Conservation (phyloP, 2,113 vertebrate genomes). For the Nematolebias whitei region DNA sequence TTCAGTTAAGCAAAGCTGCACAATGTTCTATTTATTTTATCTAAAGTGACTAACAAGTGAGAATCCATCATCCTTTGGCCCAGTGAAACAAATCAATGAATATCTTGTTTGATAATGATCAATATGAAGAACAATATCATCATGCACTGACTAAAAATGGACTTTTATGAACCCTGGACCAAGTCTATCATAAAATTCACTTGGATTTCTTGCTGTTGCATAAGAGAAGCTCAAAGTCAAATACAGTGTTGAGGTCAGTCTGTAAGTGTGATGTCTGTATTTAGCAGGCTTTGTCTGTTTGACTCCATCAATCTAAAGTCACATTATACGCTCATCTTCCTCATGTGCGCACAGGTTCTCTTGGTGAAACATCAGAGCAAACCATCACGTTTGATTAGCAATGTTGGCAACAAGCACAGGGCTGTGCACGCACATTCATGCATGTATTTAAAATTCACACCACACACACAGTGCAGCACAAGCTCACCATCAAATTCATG, state of each 20-base stretch:
- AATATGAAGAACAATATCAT: background rate
- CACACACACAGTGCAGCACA: conserved; percentile 16
- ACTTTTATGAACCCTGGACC: background rate
- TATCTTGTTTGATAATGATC: background rate
- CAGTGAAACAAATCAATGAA: too few species aligned
- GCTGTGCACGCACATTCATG: background rate
- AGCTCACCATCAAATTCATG: conserved; percentile 34
- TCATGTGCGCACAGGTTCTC: conserved; percentile 45
- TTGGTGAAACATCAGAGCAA: conserved; percentile 49
- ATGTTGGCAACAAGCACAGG: conserved; percentile 26
- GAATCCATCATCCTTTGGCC: too few species aligned
- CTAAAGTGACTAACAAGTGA: too few species aligned
- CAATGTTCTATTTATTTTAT: too few species aligned
- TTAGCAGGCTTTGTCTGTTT: conserved; percentile 21
- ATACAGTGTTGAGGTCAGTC: conserved; percentile 29
- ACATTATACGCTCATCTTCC: conserved; percentile 61
- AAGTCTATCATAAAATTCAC: conserved; percentile 4
- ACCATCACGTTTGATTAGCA: conserved; percentile 69
- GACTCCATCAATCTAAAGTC: conserved; percentile 52
- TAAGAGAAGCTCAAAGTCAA: conserved; percentile 30
- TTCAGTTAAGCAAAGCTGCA: too few species aligned
- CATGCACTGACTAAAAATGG: background rate
- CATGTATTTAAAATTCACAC: conserved; percentile 1
- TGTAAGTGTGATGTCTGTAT: conserved; percentile 44
- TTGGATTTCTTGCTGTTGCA: conserved; percentile 9